Conservation (phyloP, 1,140 invertebrate species). For the Drosophila novamexicana region DNA sequence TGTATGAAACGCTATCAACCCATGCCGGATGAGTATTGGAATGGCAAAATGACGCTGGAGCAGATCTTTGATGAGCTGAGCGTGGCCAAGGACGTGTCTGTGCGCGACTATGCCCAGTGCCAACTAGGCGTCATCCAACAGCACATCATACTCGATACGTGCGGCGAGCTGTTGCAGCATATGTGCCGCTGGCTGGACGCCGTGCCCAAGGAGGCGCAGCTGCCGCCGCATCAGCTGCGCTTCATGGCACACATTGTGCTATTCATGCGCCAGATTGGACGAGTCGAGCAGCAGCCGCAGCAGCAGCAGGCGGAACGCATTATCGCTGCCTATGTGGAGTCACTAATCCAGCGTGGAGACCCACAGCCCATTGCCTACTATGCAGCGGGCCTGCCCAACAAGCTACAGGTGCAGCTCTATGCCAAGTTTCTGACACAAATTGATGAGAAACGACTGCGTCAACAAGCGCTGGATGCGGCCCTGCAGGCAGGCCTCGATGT, state of each 20-base stretch:
- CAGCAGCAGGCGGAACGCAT: slow-evolving; percentile 90
- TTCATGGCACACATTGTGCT: slow-evolving; percentile 94
- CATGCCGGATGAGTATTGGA: slow-evolving; percentile 92
- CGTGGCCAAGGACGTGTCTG: slow-evolving; percentile 85
- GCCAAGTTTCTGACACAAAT: slow-evolving; percentile 90
- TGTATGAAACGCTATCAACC: slow-evolving; percentile 85
- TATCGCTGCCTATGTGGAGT: slow-evolving; percentile 88
- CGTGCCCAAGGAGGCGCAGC: slow-evolving; percentile 73
- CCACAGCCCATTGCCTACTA: slow-evolving; percentile 94
- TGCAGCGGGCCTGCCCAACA: slow-evolving; percentile 89
- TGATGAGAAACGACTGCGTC: slow-evolving; percentile 85
- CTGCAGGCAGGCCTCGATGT: slow-evolving; percentile 92
- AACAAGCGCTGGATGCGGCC: slow-evolving; percentile 87
- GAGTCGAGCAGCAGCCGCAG: slow-evolving; percentile 86
- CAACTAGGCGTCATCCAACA: slow-evolving; percentile 91
- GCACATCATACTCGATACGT: slow-evolving; percentile 90
- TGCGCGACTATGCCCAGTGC: slow-evolving; percentile 86
- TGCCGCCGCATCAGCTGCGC: slow-evolving; percentile 86
- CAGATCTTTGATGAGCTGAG: slow-evolving; percentile 89
- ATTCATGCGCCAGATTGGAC: slow-evolving; percentile 91
- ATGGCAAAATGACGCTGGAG: slow-evolving; percentile 89
- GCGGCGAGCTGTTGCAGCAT: slow-evolving; percentile 87
- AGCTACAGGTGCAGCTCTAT: slow-evolving; percentile 91
- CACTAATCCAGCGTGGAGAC: slow-evolving; percentile 90
- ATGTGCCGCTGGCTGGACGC: slow-evolving; percentile 85